phyloP scores from a whole-genome alignment of 2,113 vertebrate genomes.

The Forbesichthys agassizii region DNA sequence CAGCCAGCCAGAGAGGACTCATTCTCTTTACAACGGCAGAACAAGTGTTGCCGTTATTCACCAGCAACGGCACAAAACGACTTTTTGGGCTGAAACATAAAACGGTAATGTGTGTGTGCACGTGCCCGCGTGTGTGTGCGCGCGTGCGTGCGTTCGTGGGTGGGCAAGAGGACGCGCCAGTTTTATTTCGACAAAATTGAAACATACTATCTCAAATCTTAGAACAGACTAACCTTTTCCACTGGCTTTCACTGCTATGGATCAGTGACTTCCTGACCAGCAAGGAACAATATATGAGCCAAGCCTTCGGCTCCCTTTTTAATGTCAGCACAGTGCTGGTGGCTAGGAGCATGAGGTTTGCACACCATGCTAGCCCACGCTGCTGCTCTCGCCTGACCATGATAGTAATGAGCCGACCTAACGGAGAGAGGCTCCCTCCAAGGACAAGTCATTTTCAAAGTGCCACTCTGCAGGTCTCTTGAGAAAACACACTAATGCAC shows the following conservation, averaged over 20 bases:
- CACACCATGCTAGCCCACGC: slow-evolving; percentile 34
- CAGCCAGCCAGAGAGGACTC: slow-evolving; percentile 25
- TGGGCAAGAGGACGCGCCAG: background rate
- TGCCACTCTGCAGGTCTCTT: slow-evolving; percentile 25
- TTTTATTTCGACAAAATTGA: background rate
- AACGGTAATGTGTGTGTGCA: background rate
- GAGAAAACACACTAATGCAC: slow-evolving; percentile 36
- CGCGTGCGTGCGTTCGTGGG: background rate
- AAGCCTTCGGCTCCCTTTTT: slow-evolving; percentile 13
- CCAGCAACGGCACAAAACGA: slow-evolving; percentile 30
- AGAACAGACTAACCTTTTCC: background rate
- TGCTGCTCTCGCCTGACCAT: slow-evolving; percentile 42
- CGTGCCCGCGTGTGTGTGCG: background rate
- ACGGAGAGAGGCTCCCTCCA: slow-evolving; percentile 25
- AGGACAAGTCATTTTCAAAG: slow-evolving; percentile 21
- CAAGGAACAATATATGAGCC: slow-evolving; percentile 4
- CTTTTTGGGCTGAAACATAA: slow-evolving; percentile 1
- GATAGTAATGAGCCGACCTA: slow-evolving; percentile 41
- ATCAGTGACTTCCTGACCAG: slow-evolving; percentile 13
- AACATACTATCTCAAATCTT: slow-evolving; percentile 17
- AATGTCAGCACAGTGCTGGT: slow-evolving; percentile 11
- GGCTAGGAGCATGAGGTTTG: slow-evolving; percentile 25
- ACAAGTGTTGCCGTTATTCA: slow-evolving; percentile 30
- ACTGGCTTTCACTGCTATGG: background rate
- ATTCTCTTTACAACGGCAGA: slow-evolving; percentile 26